Conservation (phyloP, 1,140 invertebrate species). For the Vanessa atalanta region DNA sequence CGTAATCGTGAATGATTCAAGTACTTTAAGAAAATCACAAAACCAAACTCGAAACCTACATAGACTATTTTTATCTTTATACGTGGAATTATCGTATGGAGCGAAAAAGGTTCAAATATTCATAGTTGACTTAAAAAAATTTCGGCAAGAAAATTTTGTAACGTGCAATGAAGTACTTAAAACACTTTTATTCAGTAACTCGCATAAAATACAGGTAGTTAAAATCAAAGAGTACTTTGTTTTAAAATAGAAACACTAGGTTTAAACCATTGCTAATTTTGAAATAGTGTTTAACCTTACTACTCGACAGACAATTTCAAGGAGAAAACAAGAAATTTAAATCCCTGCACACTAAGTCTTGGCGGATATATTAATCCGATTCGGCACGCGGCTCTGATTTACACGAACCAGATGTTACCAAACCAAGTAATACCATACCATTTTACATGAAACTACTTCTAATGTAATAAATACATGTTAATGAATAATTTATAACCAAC, state of each 20-base stretch:
- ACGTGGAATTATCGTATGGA: no score
- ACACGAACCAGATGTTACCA: conserved; percentile 41
- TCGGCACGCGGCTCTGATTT: conserved; percentile 32
- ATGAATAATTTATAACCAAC: conserved; percentile 13
- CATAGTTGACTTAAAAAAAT: no score
- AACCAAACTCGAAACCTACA: background rate
- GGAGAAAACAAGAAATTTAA: conserved; percentile 18
- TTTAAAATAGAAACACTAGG: background rate
- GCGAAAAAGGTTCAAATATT: no score
- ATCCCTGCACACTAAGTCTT: conserved; percentile 13
- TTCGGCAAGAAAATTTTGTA: no score
- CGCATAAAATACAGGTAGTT: background rate
- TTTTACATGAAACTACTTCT: conserved; percentile 27
- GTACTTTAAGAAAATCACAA: background rate
- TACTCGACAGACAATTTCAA: conserved; percentile 17
- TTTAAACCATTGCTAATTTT: background rate
- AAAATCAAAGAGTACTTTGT: background rate
- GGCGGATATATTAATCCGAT: conserved; percentile 31
- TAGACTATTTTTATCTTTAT: background rate
- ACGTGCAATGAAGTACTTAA: no score
- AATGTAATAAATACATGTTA: conserved; percentile 12
- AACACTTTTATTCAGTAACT: no score
- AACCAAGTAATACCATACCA: conserved; percentile 29
- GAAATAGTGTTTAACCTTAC: conserved; percentile 11
- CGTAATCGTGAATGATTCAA: conserved; percentile 9